Conservation (phyloP, 2,113 vertebrate genomes). For the Tupaia chinensis region DNA sequence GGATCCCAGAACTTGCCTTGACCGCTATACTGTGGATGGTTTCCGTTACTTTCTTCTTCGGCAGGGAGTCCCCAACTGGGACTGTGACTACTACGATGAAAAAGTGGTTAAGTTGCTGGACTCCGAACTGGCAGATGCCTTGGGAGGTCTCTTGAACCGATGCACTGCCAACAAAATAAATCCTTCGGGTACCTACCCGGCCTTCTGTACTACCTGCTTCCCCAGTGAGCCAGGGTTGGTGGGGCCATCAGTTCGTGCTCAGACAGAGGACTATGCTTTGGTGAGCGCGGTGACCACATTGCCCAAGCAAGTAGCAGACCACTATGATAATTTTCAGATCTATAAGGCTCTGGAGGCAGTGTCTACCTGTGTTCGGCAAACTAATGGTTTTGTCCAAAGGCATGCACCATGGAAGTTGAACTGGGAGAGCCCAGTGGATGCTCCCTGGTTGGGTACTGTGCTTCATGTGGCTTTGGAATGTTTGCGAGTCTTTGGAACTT, state of each 20-base stretch:
- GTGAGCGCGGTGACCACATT: slow-evolving; percentile 88
- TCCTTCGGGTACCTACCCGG: slow-evolving; percentile 91
- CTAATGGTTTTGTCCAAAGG: slow-evolving; percentile 95
- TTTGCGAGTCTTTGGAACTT: slow-evolving; percentile 92
- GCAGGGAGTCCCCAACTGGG: slow-evolving; percentile 94
- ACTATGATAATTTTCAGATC: slow-evolving; percentile 90
- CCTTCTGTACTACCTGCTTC: slow-evolving; percentile 90
- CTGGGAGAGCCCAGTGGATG: slow-evolving; percentile 81
- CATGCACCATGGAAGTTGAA: slow-evolving; percentile 95
- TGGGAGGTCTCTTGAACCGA: slow-evolving; percentile 96
- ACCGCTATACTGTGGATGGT: slow-evolving; percentile 91
- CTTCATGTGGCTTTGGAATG: slow-evolving; percentile 94
- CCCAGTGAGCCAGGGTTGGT: slow-evolving; percentile 61
- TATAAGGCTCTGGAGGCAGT: slow-evolving; percentile 96
- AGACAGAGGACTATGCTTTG: slow-evolving; percentile 91
- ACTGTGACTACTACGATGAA: slow-evolving; percentile 94
- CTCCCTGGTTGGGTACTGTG: slow-evolving; percentile 92
- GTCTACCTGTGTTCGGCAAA: slow-evolving; percentile 90
- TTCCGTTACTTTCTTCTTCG: slow-evolving; percentile 96
- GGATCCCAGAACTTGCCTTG: slow-evolving; percentile 88
- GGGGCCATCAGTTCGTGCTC: slow-evolving; percentile 73
- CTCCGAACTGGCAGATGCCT: slow-evolving; percentile 93
- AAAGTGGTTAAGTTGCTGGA: slow-evolving; percentile 94
- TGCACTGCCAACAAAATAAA: slow-evolving; percentile 93
- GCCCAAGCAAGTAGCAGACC: slow-evolving; percentile 86